Base-by-base conservation (phyloP, 1,140 invertebrate species). In the Atopsyche davidsoni region DNA sequence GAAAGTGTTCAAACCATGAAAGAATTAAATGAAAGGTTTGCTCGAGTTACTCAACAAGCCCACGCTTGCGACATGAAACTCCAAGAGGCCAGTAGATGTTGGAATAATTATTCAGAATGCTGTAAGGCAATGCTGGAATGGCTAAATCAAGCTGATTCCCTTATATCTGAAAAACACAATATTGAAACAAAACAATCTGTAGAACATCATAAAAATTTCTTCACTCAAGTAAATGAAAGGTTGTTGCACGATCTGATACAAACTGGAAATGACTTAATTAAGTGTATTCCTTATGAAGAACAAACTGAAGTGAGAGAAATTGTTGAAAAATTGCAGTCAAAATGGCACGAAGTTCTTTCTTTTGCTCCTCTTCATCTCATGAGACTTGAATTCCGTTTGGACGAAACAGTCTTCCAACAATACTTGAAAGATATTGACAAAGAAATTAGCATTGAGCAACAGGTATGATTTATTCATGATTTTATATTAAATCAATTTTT, bases 381-480 rank as follows among this genome's bases (percentile, higher is more conserved):
- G 70, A 80, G 83, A 55, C 72, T 95, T n/a, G 92, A 97, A 68
- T 96, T 96, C 67, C 70, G 83, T 11, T 65, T 93, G 3, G 86
- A 93, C 50, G 89, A 96, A 66, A 79, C 85, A 11, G 82, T 85
- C 1, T 94, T 95, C 68, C 77, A 82, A 43, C 83, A 91, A 46
- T 86, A 86, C 52, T 70, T 96, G 22, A 88, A 91, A 60, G 88
- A 92, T 58, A 87, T 95, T 46, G 90, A 96, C 63, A 86, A 86
- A 61, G 88, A 94, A 65, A 78, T 94, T n/a, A 83, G 80, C 51
- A 75, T 83, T 25, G 87, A 94, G 62, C 84, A 93, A 57, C 84
- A 92, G 64, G 72, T 73, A 40, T 43, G 47, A 28, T 28, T n/a
- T 28, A 36, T 36, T 36, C 14, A 36, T 9, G 14, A 36, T 11